Conservation (phyloP, 2,888 invertebrate species). For the Agapostemon virescens region DNA sequence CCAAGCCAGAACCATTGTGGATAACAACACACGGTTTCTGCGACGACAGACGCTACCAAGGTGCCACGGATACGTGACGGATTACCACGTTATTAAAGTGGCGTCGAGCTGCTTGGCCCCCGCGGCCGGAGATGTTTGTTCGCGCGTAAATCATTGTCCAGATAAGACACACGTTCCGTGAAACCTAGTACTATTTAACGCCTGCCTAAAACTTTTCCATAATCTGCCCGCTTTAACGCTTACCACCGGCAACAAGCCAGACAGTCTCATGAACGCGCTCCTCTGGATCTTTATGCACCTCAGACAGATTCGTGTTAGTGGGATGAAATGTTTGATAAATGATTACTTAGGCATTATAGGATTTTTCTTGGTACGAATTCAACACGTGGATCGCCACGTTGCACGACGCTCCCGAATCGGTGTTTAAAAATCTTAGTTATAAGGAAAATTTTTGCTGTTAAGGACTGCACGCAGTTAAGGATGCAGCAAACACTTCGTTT, state of each 20-base stretch:
- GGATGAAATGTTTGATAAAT: too few species aligned
- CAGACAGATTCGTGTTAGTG: background rate
- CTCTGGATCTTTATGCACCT: background rate
- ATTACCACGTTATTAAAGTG: slow-evolving; percentile 67
- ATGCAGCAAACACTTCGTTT: too few species aligned
- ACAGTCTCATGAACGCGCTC: slow-evolving; percentile 16
- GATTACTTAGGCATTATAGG: too few species aligned
- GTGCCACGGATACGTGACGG: slow-evolving; percentile 62
- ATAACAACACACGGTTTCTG: slow-evolving; percentile 51
- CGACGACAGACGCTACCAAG: slow-evolving; percentile 65
- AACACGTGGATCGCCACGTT: too few species aligned
- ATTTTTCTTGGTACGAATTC: too few species aligned
- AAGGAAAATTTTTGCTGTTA: too few species aligned
- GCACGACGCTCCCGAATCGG: too few species aligned
- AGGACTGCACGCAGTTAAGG: too few species aligned
- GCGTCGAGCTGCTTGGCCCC: slow-evolving; percentile 70
- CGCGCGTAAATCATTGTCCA: slow-evolving; percentile 79
- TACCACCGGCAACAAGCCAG: slow-evolving; percentile 30
- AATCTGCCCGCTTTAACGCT: slow-evolving; percentile 66
- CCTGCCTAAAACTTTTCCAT: slow-evolving; percentile 75
- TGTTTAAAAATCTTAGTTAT: too few species aligned
- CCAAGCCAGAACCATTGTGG: slow-evolving; percentile 5
- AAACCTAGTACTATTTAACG: slow-evolving; percentile 64
- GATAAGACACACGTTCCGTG: slow-evolving; percentile 68
- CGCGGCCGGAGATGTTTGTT: slow-evolving; percentile 73